Conservation (phyloP, 2,113 vertebrate genomes). For the Triplophysa rosa region DNA sequence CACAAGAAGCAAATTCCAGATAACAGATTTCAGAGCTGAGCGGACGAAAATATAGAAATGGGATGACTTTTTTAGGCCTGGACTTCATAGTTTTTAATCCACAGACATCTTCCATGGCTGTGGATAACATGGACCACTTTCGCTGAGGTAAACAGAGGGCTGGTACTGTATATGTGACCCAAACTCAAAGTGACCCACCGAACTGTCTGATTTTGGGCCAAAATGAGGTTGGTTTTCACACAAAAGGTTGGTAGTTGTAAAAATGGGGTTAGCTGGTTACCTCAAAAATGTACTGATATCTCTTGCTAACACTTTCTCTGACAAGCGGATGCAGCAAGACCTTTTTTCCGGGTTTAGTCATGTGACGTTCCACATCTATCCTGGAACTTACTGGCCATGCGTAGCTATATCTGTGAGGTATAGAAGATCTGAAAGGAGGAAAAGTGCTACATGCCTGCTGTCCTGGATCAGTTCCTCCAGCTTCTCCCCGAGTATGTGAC, state of each 20-base stretch:
- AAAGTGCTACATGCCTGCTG: slow-evolving; percentile 75
- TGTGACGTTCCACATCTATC: too few species aligned
- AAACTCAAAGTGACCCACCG: too few species aligned
- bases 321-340: too few species aligned
- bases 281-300: too few species aligned
- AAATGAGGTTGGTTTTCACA: too few species aligned
- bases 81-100: background rate
- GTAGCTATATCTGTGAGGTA: background rate
- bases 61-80: background rate
- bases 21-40: background rate
- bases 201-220: too few species aligned
- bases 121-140: background rate
- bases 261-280: too few species aligned
- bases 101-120: background rate
- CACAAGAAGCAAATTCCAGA: background rate
- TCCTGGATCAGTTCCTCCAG: slow-evolving; percentile 80
- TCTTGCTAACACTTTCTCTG: too few species aligned
- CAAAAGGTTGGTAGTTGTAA: too few species aligned
- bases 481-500: slow-evolving; percentile 75
- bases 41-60: background rate
- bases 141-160: background rate
- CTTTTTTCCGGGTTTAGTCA: too few species aligned
- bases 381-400: background rate
- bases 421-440: slow-evolving; percentile 4
- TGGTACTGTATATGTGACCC: background rate